Base-by-base conservation (phyloP, 2,797 vertebrate species). In the Bucorvus abyssinicus region DNA sequence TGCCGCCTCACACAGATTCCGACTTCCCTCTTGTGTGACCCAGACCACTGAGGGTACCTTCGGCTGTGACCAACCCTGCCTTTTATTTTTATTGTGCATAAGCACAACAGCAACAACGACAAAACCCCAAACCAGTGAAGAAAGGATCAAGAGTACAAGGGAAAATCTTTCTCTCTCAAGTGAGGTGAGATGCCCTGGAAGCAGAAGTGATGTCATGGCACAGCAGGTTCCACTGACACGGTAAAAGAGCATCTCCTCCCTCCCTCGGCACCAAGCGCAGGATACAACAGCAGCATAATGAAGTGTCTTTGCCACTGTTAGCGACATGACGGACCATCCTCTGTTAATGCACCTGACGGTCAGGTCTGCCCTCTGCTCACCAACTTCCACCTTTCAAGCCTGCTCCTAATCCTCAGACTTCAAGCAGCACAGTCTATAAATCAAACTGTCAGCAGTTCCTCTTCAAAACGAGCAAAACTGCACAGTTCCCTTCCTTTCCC, bases 351-450 rank as follows among this genome's bases (percentile, higher is more conserved):
- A 81, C 63, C 88, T 65, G 86, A 93, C 47, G 76, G 76, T 70
- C 93, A 81, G 69, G 80, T 56, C 84, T 82, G 90, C 93, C 80
- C 96, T 73, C 86, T 30, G 42, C 15, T 91, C 86, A 20, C 3
- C 24, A 93, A 83, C 77, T 64, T 40, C 83, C 70, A 73, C 77
- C 77, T 67, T 76, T 52, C 67, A 17, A 74, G 63, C 2, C 0
- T 23, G 20, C 24, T 91, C 57, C 87, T 69, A 61, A 69, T 75
- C 24, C 57, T 50, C 36, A 40, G 57, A 53, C 74, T 85, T 44
- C 65, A 52, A 42, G 45, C 18, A 29, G 21, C 69, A 47, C 15
- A 42, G 77, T 20, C 55, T 32, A 57, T 90, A 82, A 86, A 94
- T 86, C 86, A 84, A 26, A 42, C n/a, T 69, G 77, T 56, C 61